Base-by-base conservation (phyloP, 2,797 vertebrate species). In the Zenarchopterus dispar region DNA sequence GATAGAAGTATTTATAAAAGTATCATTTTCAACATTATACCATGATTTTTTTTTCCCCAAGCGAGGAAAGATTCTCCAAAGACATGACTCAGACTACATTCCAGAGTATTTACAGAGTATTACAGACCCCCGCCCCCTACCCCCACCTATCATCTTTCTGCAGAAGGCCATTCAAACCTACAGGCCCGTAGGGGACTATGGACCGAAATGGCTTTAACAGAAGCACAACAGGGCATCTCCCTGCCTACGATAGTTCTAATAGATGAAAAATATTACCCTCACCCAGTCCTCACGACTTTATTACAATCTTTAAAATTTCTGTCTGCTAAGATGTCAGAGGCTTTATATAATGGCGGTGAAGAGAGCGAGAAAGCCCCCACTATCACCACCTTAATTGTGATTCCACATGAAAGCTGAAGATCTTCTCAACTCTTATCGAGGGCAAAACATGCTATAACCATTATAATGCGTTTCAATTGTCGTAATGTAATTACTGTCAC, bases 311-410 rank as follows among this genome's bases (percentile, higher is more conserved):
- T 81, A 72, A 82, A 74, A 83, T 67, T 52, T 62, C 75, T 54
- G 73, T 86, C 85, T 67, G 70, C 73, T 68, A 74, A 70, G 70
- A 84, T 74, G 78, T 86, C 84, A 81, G 53, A 36, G 52, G 67
- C 65, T 28, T 80, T 78, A 67, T 57, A 50, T 53, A 75, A 85
- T n/a, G 56, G 66, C 45, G 18, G 54, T 67, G 48, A 67, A 72
- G 71, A 78, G 60, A 54, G 62, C 46, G 16, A 60, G 54, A 62
- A 62, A 53, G 28, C 51, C 43, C 67, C 76, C 24, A 26, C 62
- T 57, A 63, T 88, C 85, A 78, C 45, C 47, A 5, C 31, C 42
- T 59, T 91, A 89, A 92, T 89, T 85, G 79, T 92, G 85, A 93
- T 90, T 70, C 64, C 43, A n/a, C 50, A 17, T 82, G 89, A 91